These are phyloP conservation scores for Nannospalax galili DNA, from an alignment of 2,113 vertebrate genomes.

Conservation along the genomic window DNA sequence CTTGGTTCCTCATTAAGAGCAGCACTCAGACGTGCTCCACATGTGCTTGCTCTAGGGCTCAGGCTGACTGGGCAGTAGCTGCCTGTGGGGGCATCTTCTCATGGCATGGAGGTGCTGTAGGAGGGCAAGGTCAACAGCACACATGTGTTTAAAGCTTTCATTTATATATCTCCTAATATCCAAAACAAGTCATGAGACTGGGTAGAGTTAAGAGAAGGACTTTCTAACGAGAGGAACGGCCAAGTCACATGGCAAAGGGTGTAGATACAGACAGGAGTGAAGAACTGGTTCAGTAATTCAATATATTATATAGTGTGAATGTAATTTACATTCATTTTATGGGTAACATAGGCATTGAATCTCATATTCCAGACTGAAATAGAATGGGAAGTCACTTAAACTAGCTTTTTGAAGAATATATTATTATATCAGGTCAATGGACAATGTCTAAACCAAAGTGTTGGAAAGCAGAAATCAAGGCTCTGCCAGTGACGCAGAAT, in stretches of 20 bases:
- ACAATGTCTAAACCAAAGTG: not conserved
- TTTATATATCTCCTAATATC: not conserved
- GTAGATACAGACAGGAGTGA: not conserved
- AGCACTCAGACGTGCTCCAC: not conserved
- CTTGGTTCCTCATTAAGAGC: slow-evolving; percentile 11
- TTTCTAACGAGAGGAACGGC: not conserved
- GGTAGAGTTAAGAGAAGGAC: not conserved
- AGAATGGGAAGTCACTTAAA: not conserved
- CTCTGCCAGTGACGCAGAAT: not conserved
- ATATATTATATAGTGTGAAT: not conserved
- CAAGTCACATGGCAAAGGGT: not conserved
- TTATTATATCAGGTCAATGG: not conserved
- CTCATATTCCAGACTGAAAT: not conserved
- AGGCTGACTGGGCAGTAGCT: not conserved
- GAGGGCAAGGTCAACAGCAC: not conserved
- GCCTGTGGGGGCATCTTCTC: not conserved
- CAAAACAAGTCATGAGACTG: not conserved
- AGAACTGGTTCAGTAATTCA: not conserved
- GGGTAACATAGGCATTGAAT: not conserved
- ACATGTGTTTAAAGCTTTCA: not conserved
- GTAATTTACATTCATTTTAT: not conserved
- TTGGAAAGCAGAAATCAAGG: not conserved
- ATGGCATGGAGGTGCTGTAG: not conserved
- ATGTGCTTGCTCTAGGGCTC: not conserved
- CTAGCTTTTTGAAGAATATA: not conserved